Base-by-base conservation (phyloP, 2,888 invertebrate genomes). In the Machimus atricapillus region DNA sequence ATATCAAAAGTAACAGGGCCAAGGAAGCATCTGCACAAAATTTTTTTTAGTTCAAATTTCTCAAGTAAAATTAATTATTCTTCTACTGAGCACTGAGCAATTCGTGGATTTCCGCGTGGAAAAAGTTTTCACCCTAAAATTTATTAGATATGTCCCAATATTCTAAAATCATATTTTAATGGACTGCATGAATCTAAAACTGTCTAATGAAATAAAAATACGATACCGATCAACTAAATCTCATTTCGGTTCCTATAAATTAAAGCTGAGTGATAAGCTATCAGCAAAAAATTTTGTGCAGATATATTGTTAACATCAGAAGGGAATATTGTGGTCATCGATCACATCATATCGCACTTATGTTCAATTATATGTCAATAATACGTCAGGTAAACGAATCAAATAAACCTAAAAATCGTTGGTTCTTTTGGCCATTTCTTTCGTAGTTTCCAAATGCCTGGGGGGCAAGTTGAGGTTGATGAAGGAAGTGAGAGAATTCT, bases 331-430 rank as follows among this genome's bases (percentile, higher is more conserved):
- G 34, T 56, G 56, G 81, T 86, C 86, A 87, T 87, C 87, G 86
- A 87, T 87, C 87, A 87, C 86, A 86, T 78, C 78, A 23, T 79
- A 86, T 34, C 34, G 34, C 34, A 87, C 86, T 87, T 86, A 86
- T 83, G 73, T 78, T 87, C 87, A 87, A 86, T 87, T 87, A 87
- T 86, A 86, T 76, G 87, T 87, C 87, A 87, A 87, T 87, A 87
- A 87, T 87, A 85, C 73, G 86, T 87, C 87, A 87, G 77, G 86
- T 85, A 78, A 85, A 86, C 77, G 73, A 86, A 27, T 77, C 83
- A 74, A 79, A 85, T 27, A 73, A 81, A 77, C 81, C 81, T 58
- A 79, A 79, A 87, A 52, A 73, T 66, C 66, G 7, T 46, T 40
- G 58, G 19, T 66, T 86, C 56, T 46, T 78, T 52, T 56, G 86